These are phyloP conservation scores for Channa argus DNA, from an alignment of 2,113 vertebrate species.

Conservation along the genomic window DNA sequence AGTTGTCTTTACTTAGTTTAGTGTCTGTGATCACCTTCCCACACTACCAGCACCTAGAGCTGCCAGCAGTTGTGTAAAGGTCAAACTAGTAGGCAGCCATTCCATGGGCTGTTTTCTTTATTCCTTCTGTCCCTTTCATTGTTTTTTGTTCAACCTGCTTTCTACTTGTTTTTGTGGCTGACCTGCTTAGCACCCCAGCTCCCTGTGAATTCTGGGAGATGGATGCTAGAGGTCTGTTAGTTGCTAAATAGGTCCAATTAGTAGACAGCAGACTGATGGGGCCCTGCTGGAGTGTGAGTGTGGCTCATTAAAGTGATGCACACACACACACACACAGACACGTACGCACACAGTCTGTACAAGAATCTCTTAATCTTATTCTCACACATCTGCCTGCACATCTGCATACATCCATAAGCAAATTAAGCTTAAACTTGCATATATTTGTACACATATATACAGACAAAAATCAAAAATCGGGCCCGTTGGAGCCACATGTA, in stretches of 20 bases:
- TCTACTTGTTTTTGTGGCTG: background rate
- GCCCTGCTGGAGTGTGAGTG: conserved; percentile 45
- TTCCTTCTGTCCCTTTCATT: background rate
- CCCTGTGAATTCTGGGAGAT: conserved; percentile 56
- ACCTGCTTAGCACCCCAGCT: conserved; percentile 14
- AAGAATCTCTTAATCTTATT: conserved; percentile 45
- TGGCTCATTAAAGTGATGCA: conserved; percentile 58
- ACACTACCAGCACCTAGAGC: conserved; percentile 14
- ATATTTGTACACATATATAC: background rate
- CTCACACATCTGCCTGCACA: conserved; percentile 7
- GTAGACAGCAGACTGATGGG: conserved; percentile 68
- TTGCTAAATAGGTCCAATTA: conserved; percentile 76
- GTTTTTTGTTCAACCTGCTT: background rate
- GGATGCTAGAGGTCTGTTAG: conserved; percentile 56
- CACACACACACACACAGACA: no score
- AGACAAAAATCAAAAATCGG: background rate
- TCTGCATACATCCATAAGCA: conserved; percentile 6
- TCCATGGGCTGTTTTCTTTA: background rate
- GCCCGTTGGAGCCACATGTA: conserved; percentile 7
- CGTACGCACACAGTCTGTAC: conserved; percentile 8
- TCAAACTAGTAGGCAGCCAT: conserved; percentile 48
- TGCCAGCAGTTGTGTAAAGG: conserved; percentile 58
- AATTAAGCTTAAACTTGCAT: conserved; percentile 15
- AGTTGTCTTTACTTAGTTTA: conserved; percentile 29
- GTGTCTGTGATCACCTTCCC: conserved; percentile 46